Evolutionary conservation across 2,888 invertebrate species (phyloP).

Genomic region (Siphlonurus alternatus): DNA sequence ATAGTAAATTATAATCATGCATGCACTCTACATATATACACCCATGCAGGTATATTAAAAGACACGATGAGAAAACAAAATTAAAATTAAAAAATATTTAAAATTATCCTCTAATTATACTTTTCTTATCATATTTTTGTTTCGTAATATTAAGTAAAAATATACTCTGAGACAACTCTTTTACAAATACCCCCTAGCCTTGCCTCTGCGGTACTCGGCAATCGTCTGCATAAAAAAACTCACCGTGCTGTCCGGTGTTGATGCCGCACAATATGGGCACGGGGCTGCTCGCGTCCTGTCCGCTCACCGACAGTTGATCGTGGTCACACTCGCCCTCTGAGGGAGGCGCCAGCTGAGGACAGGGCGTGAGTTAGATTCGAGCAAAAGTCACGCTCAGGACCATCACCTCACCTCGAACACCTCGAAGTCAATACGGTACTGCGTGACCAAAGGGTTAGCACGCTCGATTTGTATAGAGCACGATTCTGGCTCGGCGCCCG

Average conservation of each 20-base stretch:
- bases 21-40: background rate
- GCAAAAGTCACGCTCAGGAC: no score
- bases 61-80: no score
- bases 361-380: no score
- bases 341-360: constrained; percentile 44
- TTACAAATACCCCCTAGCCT: no score
- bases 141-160: no score
- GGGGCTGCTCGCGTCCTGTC: constrained; percentile 48
- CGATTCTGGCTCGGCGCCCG: constrained; percentile 32
- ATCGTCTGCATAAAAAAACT: no score
- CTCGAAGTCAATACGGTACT: constrained; percentile 50
- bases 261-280: constrained; percentile 57
- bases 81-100: no score
- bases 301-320: constrained; percentile 52
- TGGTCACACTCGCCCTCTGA: constrained; percentile 47
- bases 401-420: constrained; percentile 42
- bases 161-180: no score
- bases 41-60: background rate
- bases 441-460: constrained; percentile 39
- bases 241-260: constrained; percentile 60
- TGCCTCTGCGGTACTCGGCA: no score
- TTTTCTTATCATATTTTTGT: no score
- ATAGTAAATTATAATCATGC: no score
- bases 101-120: no score
- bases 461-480: constrained; percentile 48